Base-by-base conservation (phyloP, 2,797 vertebrate species). In the Varecia variegata region DNA sequence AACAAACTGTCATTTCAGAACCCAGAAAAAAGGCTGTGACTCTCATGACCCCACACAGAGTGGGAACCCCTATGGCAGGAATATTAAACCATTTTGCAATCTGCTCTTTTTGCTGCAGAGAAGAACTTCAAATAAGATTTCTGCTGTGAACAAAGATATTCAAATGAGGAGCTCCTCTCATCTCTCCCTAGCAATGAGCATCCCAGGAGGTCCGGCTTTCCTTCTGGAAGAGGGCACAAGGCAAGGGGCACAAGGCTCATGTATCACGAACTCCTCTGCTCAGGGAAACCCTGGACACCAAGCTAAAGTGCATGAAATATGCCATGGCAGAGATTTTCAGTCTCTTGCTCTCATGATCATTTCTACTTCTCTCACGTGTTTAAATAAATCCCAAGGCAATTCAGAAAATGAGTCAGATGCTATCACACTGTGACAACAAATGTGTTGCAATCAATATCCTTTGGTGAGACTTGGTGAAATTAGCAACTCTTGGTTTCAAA, bases 81-180 rank as follows among this genome's bases (percentile, higher is more conserved):
- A 60, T 50, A 43, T 80, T 88, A 84, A 92, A 84, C 38, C 81
- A 40, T 21, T 0, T 17, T 82, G 1, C 12, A 92, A 56, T 91
- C 80, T 93, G 76, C 67, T 82, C 47, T 65, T 94, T 88, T 73
- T 17, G 43, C 58, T 67, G 1, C 88, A 85, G 54, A 96, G 47
- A 93, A 90, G 35, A 93, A 93, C 94, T 94, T 86, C 96, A 97
- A 87, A 70, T 60, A 86, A 86, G 83, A 65, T 60, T 60, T 90
- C 88, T 12, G 68, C 38, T 5, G 76, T 0, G 20, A 73, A 93
- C 90, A 93, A 96, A 93, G 54, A 50, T 4, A 88, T 40, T 89
- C 79, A 71, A 79, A 94, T 40, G 67, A 84, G 91, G 65, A 56
- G 93, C 74, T 96, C 87, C 76, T 97, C 96, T 94, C 68, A 27